A percentile compares a stretch with the other conserved stretches of the same genome.
These are phyloP conservation scores for Theonella swinhoei DNA, from an alignment of 37 sponge, comb jelly and placozoan genomes.

Conservation along the genomic window DNA sequence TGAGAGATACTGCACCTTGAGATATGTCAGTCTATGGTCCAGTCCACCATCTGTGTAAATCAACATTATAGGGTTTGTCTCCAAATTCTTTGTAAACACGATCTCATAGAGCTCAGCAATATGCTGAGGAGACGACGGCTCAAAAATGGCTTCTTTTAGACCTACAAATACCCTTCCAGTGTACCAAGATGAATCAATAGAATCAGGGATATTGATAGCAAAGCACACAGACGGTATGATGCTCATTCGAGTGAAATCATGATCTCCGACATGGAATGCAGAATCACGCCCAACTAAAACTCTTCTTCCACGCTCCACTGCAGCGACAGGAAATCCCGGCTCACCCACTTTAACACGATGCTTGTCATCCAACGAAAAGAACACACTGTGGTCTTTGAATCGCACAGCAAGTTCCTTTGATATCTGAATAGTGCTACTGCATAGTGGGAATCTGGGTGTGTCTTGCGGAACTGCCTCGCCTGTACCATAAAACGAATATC, in stretches of 20 bases:
- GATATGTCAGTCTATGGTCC: conserved; percentile 39
- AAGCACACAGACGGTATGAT: conserved; percentile 47
- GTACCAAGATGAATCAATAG: conserved; percentile 40
- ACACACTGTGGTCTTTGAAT: conserved; percentile 7
- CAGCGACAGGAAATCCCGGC: conserved; percentile 48
- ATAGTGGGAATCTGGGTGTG: conserved; percentile 52
- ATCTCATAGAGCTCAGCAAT: conserved; percentile 10
- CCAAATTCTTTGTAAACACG: neutral
- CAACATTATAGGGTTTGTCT: neutral
- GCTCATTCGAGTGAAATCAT: conserved; percentile 59
- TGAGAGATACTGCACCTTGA: conserved; percentile 44
- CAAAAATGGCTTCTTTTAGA: conserved; percentile 37
- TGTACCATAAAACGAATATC: conserved; percentile 44
- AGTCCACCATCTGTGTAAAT: conserved; percentile 47
- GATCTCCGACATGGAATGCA: conserved; percentile 44
- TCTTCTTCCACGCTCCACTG: conserved; percentile 49
- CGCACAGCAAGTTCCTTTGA: conserved; percentile 37
- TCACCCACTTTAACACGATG: too few species aligned
- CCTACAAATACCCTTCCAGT: conserved; percentile 24
- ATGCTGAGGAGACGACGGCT: conserved; percentile 41
- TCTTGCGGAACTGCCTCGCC: conserved; percentile 22
- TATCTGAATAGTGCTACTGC: conserved; percentile 50
- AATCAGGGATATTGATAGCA: conserved; percentile 11
- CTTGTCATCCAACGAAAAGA: conserved; percentile 52
- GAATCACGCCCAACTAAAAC: conserved; percentile 17